Percentiles rank a stretch among this genome's conserved stretches.
Conservation (phyloP, 1,140 invertebrate species). For the Diachasmimorpha longicaudata region DNA sequence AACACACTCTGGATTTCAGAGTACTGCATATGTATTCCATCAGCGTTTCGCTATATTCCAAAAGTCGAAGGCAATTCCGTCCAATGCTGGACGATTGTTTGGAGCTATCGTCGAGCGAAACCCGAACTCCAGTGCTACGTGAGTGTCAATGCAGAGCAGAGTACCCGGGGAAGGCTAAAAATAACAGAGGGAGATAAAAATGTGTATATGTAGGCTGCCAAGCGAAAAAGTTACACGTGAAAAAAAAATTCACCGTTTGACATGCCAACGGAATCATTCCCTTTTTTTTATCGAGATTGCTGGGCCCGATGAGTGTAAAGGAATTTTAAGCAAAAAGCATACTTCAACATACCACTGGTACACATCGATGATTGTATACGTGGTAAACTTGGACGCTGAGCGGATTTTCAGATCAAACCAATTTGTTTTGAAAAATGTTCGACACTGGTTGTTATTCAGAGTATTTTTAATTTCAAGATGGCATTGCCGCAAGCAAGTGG, state of each 20-base stretch:
- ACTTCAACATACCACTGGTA: neutral
- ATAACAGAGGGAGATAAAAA: neutral
- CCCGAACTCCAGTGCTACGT: neutral
- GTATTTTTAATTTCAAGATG: neutral
- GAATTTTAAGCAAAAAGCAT: neutral
- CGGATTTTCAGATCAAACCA: neutral
- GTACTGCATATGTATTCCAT: neutral
- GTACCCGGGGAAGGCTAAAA: neutral
- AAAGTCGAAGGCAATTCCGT: constrained; percentile 1
- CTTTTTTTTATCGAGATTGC: neutral
- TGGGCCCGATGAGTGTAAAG: neutral
- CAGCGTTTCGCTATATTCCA: neutral
- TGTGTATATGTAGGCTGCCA: neutral
- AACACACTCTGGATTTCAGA: neutral
- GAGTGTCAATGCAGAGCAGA: neutral
- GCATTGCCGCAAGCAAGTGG: neutral
- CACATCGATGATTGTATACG: neutral
- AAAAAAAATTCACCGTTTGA: constrained; percentile 5
- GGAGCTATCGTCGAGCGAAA: neutral
- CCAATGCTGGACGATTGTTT: constrained; percentile 9
- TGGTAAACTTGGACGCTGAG: neutral
- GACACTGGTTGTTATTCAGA: too few species aligned
- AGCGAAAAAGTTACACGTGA: neutral
- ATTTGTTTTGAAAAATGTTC: neutral
- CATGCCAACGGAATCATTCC: constrained; percentile 3